Conservation (phyloP, 2,113 vertebrate genomes). For the Chloropsis cyanopogon region DNA sequence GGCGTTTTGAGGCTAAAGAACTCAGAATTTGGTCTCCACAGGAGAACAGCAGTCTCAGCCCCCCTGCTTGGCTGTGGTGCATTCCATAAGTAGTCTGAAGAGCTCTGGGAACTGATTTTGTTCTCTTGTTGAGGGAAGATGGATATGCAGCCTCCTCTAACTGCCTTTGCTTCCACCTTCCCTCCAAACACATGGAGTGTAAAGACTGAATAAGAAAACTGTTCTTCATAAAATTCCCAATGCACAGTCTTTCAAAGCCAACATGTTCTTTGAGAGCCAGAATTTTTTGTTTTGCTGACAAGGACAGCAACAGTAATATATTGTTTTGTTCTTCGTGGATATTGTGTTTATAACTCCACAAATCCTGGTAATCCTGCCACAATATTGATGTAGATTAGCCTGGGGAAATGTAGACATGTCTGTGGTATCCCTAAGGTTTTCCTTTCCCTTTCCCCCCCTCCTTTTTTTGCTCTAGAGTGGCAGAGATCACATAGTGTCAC, state of each 20-base stretch:
- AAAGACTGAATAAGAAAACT: not conserved
- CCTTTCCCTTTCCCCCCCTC: rapidly evolving
- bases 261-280: not conserved
- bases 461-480: not conserved
- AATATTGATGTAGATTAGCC: not conserved
- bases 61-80: rapidly evolving
- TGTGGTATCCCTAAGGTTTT: not conserved
- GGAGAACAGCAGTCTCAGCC: not conserved
- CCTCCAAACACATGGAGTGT: rapidly evolving
- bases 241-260: not conserved
- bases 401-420: not conserved
- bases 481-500: not conserved
- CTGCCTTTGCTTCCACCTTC: not conserved
- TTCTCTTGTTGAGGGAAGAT: not conserved
- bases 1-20: not conserved
- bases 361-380: not conserved
- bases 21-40: not conserved
- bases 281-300: not conserved
- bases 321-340: not conserved
- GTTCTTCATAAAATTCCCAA: not conserved
- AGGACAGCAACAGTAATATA: not conserved
- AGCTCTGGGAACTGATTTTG: not conserved
- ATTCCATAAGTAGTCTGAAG: not conserved
- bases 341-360: not conserved
- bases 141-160: rapidly evolving